These are phyloP conservation scores for Oryctolagus cuniculus DNA, from an alignment of 2,113 vertebrate species.

Conservation along the genomic window mOryCun1.1 NC_091433.1:133202001-133202500, in stretches of 20 bases:
- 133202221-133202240: conserved; percentile 59
- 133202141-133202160: conserved; percentile 6
- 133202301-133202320: conserved; percentile 88
- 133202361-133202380: conserved; percentile 89
- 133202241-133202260: conserved; percentile 54
- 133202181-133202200: conserved; percentile 64
- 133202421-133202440: conserved; percentile 72
- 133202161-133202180: conserved; percentile 1
- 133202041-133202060: conserved; percentile 20
- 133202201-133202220: conserved; percentile 36
- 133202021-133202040: conserved; percentile 42
- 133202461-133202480: conserved; percentile 37
- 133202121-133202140: background rate
- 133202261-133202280: conserved; percentile 82
- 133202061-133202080: background rate
- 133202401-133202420: conserved; percentile 77
- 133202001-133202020: conserved; percentile 81
- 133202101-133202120: background rate
- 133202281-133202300: conserved; percentile 89
- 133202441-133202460: conserved; percentile 10
- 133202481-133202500: conserved; percentile 54
- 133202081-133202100: conserved; percentile 42
- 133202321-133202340: conserved; percentile 88
- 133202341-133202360: conserved; percentile 89
- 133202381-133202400: conserved; percentile 85